Evolutionary conservation across 2,113 vertebrate species (phyloP).

Genomic region (Oreotrochilus melanogaster): DNA sequence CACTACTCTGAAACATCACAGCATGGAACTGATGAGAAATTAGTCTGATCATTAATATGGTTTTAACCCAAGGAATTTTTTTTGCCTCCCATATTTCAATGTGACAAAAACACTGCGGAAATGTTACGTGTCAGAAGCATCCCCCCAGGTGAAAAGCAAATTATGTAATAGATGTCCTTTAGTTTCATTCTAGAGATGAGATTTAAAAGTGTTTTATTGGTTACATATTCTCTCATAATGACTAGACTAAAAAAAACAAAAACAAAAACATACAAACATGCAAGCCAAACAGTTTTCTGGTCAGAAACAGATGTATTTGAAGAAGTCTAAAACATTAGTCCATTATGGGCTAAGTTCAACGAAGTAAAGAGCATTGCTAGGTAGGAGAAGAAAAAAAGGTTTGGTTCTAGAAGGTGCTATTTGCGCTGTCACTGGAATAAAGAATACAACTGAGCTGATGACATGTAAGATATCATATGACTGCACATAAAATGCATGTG

Average conservation of each 20-base stretch:
- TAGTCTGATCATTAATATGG: not conserved
- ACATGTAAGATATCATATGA: not conserved
- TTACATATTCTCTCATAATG: not conserved
- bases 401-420: not conserved
- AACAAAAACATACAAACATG: not conserved
- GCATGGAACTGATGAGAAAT: not conserved
- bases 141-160: not conserved
- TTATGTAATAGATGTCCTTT: not conserved
- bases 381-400: not conserved
- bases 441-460: not conserved
- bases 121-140: not conserved
- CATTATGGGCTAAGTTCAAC: not conserved
- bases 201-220: constrained; percentile 20
- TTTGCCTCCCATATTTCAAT: not conserved
- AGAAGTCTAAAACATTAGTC: not conserved
- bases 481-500: not conserved
- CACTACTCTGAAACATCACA: not conserved
- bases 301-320: not conserved
- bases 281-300: not conserved
- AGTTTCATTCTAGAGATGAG: constrained; percentile 38
- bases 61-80: not conserved
- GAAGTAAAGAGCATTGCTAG: not conserved
- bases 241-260: not conserved
- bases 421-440: not conserved
- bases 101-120: constrained; percentile 2